Evolutionary conservation across 2,888 invertebrate species (phyloP).

Genomic region (Acronicta psi): DNA sequence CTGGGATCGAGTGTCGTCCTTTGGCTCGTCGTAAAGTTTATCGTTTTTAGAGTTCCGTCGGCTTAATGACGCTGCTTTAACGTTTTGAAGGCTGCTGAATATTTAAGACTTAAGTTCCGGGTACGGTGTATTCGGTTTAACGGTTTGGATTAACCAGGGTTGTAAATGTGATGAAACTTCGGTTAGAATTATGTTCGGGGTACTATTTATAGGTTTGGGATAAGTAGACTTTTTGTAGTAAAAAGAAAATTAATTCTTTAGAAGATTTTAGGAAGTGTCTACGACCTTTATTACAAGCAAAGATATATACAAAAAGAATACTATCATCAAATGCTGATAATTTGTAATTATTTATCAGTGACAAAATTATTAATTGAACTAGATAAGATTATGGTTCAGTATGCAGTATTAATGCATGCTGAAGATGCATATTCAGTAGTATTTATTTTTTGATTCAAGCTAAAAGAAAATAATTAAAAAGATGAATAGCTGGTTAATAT

Average conservation of each 20-base stretch:
- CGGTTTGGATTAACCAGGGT: conserved; percentile 52
- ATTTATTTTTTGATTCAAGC: conserved; percentile 3
- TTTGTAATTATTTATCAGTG: conserved; percentile 20
- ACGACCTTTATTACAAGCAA: conserved; percentile 1
- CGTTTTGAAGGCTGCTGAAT: conserved; percentile 58
- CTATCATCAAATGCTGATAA: conserved; percentile 24
- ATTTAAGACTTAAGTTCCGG: conserved; percentile 58
- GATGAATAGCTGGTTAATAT: not conserved
- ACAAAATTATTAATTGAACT: conserved; percentile 31
- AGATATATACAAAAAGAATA: conserved; percentile 10
- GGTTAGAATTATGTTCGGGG: conserved; percentile 43
- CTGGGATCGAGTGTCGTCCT: conserved; percentile 79
- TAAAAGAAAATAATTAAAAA: not conserved
- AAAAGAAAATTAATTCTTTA: not conserved
- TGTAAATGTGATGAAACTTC: conserved; percentile 52
- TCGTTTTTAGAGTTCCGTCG: conserved; percentile 78
- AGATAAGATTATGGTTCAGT: conserved; percentile 36
- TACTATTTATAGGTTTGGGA: conserved; percentile 38
- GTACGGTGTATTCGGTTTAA: conserved; percentile 53
- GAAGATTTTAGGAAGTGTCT: not conserved
- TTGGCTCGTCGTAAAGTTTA: conserved; percentile 83
- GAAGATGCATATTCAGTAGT: conserved; percentile 5
- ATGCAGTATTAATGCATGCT: conserved; percentile 17
- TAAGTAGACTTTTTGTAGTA: conserved; percentile 16
- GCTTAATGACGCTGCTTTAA: conserved; percentile 68